phyloP scores from a whole-genome alignment of 1,140 invertebrate genomes.

The Lamellibrachia luymesi region DNA sequence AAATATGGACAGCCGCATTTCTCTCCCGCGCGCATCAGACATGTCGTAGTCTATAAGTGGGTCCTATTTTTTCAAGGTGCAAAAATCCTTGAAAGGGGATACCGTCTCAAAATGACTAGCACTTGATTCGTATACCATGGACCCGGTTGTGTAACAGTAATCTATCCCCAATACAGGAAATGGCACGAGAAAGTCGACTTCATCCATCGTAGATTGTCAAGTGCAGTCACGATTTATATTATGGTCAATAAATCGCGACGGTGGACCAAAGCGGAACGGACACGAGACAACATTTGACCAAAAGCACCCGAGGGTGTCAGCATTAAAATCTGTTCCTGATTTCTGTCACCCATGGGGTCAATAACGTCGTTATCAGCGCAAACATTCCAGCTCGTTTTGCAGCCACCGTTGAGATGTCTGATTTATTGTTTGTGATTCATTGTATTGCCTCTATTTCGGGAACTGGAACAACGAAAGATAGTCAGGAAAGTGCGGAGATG shows the following conservation, averaged over 20 bases:
- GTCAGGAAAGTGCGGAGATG: background rate
- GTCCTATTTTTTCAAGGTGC: no score
- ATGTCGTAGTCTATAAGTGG: no score
- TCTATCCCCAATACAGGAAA: no score
- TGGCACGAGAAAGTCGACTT: background rate
- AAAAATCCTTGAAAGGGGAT: no score
- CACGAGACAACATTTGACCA: background rate
- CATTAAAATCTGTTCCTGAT: background rate
- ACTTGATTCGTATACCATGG: no score
- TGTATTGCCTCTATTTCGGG: background rate
- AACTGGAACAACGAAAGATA: background rate
- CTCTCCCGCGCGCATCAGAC: no score
- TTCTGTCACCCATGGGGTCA: background rate
- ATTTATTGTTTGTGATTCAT: background rate
- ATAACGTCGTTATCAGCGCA: background rate
- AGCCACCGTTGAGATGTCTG: background rate
- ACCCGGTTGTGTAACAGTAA: no score
- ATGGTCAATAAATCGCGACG: background rate
- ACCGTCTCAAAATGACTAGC: no score
- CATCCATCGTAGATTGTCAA: background rate
- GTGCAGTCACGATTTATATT: background rate
- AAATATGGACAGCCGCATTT: no score
- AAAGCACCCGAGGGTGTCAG: background rate
- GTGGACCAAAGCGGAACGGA: background rate
- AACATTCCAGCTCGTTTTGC: background rate